Conservation (phyloP, 2,797 vertebrate species). For the Phoeniculus purpureus region DNA sequence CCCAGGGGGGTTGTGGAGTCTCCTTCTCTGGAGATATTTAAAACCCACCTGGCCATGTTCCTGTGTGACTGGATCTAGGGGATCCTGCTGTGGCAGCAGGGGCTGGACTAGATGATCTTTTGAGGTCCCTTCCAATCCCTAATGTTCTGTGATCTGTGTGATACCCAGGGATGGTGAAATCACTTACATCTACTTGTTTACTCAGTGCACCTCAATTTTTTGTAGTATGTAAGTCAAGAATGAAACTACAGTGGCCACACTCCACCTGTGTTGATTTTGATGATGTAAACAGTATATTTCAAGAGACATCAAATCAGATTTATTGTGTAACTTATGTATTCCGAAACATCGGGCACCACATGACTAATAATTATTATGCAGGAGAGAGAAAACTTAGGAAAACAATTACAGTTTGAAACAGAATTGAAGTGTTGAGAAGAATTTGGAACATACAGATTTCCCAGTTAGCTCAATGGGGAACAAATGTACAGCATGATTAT, state of each 20-base stretch:
- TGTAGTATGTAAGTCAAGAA: background rate
- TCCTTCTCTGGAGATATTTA: too few species aligned
- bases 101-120: too few species aligned
- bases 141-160: too few species aligned
- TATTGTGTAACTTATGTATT: background rate
- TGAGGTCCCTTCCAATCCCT: too few species aligned
- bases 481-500: background rate
- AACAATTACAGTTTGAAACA: background rate
- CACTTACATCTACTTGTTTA: background rate
- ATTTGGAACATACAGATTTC: background rate
- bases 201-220: background rate
- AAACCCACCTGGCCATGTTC: too few species aligned
- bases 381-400: background rate
- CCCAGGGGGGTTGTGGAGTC: too few species aligned
- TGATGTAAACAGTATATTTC: background rate
- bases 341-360: background rate
- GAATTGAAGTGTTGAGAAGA: background rate
- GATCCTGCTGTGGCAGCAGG: too few species aligned
- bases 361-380: background rate
- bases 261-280: background rate
- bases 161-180: too few species aligned
- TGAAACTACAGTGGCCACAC: background rate
- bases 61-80: too few species aligned
- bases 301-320: background rate
- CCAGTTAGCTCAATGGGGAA: background rate